These are phyloP conservation scores for Seriola rivoliana DNA, from an alignment of 2,113 vertebrate genomes.

Conservation along the genomic window DNA sequence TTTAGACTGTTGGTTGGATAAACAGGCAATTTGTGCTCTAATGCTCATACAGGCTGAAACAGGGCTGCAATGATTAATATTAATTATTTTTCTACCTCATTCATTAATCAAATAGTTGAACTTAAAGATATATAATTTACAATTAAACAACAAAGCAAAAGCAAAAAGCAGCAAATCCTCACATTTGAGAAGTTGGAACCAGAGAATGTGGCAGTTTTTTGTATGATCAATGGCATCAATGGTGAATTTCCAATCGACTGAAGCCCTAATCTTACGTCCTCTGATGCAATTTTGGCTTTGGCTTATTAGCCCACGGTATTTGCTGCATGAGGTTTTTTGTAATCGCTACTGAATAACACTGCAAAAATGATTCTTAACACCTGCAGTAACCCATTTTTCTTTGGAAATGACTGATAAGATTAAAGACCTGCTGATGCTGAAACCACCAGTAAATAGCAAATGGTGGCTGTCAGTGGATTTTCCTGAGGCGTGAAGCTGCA, in stretches of 20 bases:
- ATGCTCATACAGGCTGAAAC: not conserved
- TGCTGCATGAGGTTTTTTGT: not conserved
- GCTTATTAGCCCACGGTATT: too few relatives aligned
- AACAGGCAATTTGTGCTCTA: not conserved
- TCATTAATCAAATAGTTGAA: too few relatives aligned
- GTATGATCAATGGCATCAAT: not conserved
- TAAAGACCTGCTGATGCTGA: slow-evolving; percentile 3
- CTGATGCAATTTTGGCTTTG: not conserved
- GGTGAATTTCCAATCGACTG: not conserved
- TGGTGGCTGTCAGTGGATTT: slow-evolving; percentile 35
- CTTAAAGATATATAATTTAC: not conserved
- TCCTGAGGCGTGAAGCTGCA: slow-evolving; percentile 42
- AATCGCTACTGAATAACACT: not conserved
- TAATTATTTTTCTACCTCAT: too few relatives aligned
- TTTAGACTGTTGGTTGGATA: not conserved
- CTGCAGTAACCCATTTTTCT: slow-evolving; percentile 10
- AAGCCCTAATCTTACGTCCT: not conserved
- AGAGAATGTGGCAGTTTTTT: not conserved
- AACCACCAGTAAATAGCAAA: slow-evolving; percentile 27
- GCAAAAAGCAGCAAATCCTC: too few relatives aligned
- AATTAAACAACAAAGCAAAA: not conserved
- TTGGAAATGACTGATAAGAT: slow-evolving; percentile 4
- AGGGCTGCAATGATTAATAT: not conserved
- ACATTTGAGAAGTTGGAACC: too few relatives aligned
- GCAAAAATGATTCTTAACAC: not conserved